A percentile compares a stretch with the other conserved stretches of the same genome.
Conservation (phyloP, 2,888 invertebrate species). For the Idaea biselata region DNA sequence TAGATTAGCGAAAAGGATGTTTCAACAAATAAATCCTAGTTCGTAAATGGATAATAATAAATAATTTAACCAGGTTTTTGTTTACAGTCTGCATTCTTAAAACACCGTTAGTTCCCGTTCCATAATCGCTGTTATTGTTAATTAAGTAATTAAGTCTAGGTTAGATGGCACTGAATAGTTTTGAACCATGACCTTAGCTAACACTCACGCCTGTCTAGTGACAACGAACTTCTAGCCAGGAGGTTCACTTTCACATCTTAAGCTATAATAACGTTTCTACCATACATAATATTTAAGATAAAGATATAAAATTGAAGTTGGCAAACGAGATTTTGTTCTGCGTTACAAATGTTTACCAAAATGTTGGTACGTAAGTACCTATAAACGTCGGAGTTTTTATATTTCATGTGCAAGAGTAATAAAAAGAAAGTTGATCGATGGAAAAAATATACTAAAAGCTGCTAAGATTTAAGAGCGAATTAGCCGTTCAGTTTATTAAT, state of each 20-base stretch:
- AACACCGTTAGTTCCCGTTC: background rate
- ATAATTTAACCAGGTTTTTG: background rate
- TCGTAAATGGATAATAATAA: conserved; percentile 3
- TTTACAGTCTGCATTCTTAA: background rate
- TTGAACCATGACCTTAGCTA: conserved; percentile 26
- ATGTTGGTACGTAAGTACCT: background rate
- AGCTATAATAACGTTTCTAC: background rate
- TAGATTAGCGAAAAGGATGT: conserved; percentile 11
- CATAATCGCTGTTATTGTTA: background rate
- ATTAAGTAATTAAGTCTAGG: background rate
- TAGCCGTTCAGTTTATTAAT: conserved; percentile 13
- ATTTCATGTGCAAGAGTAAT: background rate
- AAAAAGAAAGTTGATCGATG: conserved; percentile 13
- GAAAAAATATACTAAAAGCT: conserved; percentile 9
- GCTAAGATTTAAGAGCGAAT: conserved; percentile 9
- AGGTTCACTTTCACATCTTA: conserved; percentile 23
- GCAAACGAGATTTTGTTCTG: background rate
- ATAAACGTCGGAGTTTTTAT: background rate
- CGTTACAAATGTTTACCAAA: background rate
- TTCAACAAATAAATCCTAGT: conserved; percentile 9
- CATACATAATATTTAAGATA: conserved; percentile 3
- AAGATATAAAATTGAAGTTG: conserved; percentile 1
- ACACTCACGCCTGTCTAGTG: conserved; percentile 14
- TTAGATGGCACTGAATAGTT: background rate
- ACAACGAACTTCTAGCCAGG: conserved; percentile 7